Conservation (phyloP, 2,797 vertebrate genomes). For the Melanotaenia maccullochi region DNA sequence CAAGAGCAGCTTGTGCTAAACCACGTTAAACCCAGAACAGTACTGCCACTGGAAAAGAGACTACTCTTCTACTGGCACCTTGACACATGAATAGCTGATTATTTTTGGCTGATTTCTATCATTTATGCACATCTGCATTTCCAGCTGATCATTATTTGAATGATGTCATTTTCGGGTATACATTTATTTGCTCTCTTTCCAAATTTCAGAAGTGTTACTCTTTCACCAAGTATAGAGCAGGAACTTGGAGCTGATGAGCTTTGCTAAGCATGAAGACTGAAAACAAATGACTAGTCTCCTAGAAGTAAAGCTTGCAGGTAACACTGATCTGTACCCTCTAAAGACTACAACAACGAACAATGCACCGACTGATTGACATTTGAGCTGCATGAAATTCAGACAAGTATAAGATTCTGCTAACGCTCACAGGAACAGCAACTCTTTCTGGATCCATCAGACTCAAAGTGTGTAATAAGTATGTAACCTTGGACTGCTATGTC, state of each 20-base stretch:
- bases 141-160: constrained; percentile 20
- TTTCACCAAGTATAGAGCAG: not conserved
- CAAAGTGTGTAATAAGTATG: not conserved
- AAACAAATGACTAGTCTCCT: not conserved
- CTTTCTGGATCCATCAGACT: not conserved
- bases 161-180: constrained; percentile 13
- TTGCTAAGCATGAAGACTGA: constrained; percentile 1
- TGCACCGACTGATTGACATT: not conserved
- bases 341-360: not conserved
- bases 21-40: constrained; percentile 50
- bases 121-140: constrained; percentile 52
- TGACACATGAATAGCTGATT: constrained; percentile 35
- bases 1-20: constrained; percentile 48
- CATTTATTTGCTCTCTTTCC: constrained; percentile 5
- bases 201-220: not conserved
- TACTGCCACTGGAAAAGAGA: constrained; percentile 28
- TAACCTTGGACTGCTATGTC: not conserved
- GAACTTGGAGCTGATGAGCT: not conserved
- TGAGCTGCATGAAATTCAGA: not conserved
- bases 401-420: not conserved
- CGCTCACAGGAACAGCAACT: not conserved
- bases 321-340: not conserved
- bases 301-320: not conserved
- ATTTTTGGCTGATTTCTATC: constrained; percentile 31
- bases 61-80: constrained; percentile 44